phyloP scores from a whole-genome alignment of 2,113 vertebrate species.

The Echinops telfairi region DNA sequence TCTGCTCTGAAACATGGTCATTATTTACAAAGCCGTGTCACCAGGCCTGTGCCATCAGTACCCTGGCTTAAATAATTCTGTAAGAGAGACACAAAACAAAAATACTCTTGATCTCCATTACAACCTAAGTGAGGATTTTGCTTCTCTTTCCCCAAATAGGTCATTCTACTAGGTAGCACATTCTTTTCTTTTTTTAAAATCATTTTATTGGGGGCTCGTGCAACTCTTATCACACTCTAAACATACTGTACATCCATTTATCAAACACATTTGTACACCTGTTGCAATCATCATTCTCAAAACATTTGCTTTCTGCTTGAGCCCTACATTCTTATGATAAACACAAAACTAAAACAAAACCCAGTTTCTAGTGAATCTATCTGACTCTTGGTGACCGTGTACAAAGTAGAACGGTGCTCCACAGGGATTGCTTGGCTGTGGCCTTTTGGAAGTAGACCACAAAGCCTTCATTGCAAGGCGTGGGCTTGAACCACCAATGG shows the following conservation, averaged over 20 bases:
- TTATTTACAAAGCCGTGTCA: background rate
- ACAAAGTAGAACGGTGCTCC: background rate
- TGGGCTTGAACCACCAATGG: background rate
- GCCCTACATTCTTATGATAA: background rate
- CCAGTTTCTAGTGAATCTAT: background rate
- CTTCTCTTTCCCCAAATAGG: conserved; percentile 30
- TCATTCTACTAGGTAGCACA: background rate
- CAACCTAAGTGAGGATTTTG: conserved; percentile 34
- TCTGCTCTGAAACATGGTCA: background rate
- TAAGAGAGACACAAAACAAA: background rate
- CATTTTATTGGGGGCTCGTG: too few species aligned
- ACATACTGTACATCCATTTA: too few species aligned
- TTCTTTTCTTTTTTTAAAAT: background rate
- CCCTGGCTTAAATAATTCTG: background rate
- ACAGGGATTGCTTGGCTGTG: background rate
- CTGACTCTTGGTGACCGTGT: background rate
- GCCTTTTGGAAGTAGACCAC: background rate
- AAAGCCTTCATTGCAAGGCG: background rate
- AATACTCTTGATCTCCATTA: background rate
- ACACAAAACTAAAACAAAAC: background rate
- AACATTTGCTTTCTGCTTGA: too few species aligned
- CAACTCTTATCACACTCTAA: too few species aligned
- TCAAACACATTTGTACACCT: too few species aligned
- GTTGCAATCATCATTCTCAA: too few species aligned
- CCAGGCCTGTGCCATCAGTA: background rate